A percentile compares a stretch with the other conserved stretches of the same genome.
These are phyloP conservation scores for Eulemur macaco DNA, from an alignment of 2,113 vertebrate species.

Conservation along the genomic window DNA sequence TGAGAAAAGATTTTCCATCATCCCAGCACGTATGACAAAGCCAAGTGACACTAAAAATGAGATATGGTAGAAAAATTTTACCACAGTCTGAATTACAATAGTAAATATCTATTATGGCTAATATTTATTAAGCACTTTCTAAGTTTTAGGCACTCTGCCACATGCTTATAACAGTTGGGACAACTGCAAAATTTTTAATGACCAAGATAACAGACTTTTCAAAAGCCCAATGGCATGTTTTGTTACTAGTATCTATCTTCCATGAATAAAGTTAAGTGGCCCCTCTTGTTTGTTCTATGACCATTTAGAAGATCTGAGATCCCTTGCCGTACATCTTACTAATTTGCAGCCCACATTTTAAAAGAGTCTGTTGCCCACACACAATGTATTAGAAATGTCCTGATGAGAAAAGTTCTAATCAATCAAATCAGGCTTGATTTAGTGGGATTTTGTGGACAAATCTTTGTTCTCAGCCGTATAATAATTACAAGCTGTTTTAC, in stretches of 20 bases:
- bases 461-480: slow-evolving; percentile 83
- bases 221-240: not conserved
- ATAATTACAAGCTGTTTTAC: slow-evolving; percentile 86
- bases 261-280: not conserved
- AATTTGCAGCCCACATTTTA: slow-evolving; percentile 64
- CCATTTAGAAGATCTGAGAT: slow-evolving; percentile 58
- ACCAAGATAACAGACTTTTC: not conserved
- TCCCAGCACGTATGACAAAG: not conserved
- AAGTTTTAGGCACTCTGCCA: not conserved
- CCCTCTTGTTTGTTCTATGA: slow-evolving; percentile 28
- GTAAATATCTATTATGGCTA: not conserved
- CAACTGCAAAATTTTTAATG: not conserved
- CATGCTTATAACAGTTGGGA: not conserved
- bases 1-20: not conserved
- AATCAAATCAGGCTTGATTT: slow-evolving; percentile 89
- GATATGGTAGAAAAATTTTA: not conserved
- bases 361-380: slow-evolving; percentile 60
- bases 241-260: slow-evolving; percentile 40
- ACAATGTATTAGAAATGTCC: slow-evolving; percentile 68
- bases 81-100: not conserved
- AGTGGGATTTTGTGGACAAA: slow-evolving; percentile 85
- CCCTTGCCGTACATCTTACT: slow-evolving; percentile 66
- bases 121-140: not conserved
- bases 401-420: slow-evolving; percentile 85
- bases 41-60: not conserved